Conservation (phyloP, 2,113 vertebrate genomes). For the Rhipidura dahli region DNA sequence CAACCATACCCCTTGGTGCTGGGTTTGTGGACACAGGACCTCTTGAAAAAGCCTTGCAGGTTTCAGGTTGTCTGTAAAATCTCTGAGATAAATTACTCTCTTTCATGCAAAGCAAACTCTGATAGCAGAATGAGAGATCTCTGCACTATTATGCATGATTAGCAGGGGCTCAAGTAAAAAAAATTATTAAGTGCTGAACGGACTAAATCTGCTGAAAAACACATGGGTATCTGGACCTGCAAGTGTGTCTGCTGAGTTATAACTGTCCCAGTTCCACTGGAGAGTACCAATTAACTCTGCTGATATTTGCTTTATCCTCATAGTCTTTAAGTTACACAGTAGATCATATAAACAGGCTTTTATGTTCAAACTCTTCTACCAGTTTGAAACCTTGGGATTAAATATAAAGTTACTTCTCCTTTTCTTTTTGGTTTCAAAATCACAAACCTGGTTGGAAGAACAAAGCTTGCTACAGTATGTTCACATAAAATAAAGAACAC, state of each 20-base stretch:
- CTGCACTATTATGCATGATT: neutral
- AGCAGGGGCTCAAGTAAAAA: neutral
- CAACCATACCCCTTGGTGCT: fast-evolving
- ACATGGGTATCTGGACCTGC: neutral
- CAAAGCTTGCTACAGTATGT: neutral
- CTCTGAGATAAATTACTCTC: neutral
- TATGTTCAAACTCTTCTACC: neutral
- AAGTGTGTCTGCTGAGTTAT: neutral
- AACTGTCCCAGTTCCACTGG: neutral
- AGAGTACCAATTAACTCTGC: neutral
- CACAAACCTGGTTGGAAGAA: neutral
- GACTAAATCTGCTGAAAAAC: neutral
- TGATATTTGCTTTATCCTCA: neutral
- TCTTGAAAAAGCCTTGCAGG: neutral
- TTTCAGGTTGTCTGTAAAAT: neutral
- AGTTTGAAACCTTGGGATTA: neutral
- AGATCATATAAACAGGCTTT: neutral
- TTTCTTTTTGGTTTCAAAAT: neutral
- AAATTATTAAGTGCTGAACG: neutral
- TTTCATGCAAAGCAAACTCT: neutral
- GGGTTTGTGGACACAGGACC: neutral
- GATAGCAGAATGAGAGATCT: neutral
- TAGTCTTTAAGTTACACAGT: neutral
- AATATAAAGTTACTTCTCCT: neutral
- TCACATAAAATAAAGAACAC: neutral